Base-by-base conservation (phyloP, 2,113 vertebrate species). In the Pandion haliaetus region DNA sequence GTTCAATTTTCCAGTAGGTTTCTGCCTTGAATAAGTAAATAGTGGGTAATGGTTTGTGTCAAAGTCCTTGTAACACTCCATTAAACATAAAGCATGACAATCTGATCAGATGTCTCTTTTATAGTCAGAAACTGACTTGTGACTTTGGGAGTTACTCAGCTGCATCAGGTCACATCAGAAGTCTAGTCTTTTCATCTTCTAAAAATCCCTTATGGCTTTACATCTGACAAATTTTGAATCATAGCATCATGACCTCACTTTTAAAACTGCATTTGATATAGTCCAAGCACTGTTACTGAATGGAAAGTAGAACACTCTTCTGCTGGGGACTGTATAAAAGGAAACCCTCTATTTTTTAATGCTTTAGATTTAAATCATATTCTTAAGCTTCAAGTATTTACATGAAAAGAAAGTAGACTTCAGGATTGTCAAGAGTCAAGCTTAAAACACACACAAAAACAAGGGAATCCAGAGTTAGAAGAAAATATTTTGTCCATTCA, bases 1-100 rank as follows among this genome's bases (percentile, higher is more conserved):
- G 80, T 97, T 98, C 98, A 98, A 98, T 98, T 98, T 98, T 98
- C 97, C 97, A 98, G 98, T 97, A 97, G 95, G 97, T 97, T 98
- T 98, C 97, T 97, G 97, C 97, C 97, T 97, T 98, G 97, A 98
- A 98, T 98, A 98, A 99, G 99, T 99, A 99, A 99, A 99, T 99
- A 99, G 98, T 97, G 98, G 98, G 98, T 99, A 99, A 99, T 99
- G 99, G 98, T 97, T 99, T 99, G 99, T 99, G 98, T 98, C 98
- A 98, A 98, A 98, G 98, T 98, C 98, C 98, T 97, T 97, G 98
- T 97, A 98, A 98, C 99, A 99, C 98, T 98, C 98, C 99, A 99
- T 99, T 99, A 99, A 98, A 98, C 98, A 98, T 77, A 97, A 98
- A 98, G 98, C 97, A 98, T 98, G 98, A 99, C 98, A 98, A 98